Conservation (phyloP, 2,797 vertebrate species). For the Microcaecilia unicolor region DNA sequence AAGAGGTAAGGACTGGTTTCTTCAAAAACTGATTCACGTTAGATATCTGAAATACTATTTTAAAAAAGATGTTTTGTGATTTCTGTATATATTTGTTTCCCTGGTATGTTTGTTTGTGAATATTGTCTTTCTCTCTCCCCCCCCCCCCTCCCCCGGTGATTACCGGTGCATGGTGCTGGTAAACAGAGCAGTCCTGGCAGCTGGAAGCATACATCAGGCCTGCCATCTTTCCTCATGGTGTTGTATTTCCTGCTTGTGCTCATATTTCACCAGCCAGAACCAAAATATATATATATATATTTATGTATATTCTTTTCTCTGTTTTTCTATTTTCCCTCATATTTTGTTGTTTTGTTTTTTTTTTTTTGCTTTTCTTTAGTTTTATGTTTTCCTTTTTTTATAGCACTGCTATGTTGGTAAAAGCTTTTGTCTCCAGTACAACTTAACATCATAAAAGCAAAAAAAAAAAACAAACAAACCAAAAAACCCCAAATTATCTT, state of each 20-base stretch:
- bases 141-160: too few species aligned
- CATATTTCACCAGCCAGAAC: conserved; percentile 42
- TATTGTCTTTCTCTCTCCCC: too few species aligned
- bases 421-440: too few species aligned
- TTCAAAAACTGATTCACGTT: conserved; percentile 74
- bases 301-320: conserved; percentile 28
- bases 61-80: too few species aligned
- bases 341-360: conserved; percentile 23
- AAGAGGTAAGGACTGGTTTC: conserved; percentile 90
- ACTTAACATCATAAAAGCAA: conserved; percentile 49
- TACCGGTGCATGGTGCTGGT: conserved; percentile 54
- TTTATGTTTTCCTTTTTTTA: background rate
- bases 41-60: conserved; percentile 82
- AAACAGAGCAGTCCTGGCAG: conserved; percentile 58
- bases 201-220: conserved; percentile 44
- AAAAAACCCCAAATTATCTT: too few species aligned
- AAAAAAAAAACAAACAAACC: conserved; percentile 77
- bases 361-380: conserved; percentile 13
- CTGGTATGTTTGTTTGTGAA: background rate
- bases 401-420: too few species aligned
- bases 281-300: conserved; percentile 33
- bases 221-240: conserved; percentile 20
- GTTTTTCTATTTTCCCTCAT: background rate
- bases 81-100: conserved; percentile 42
- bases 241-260: conserved; percentile 33